These are phyloP conservation scores for Parauchenoglanis ngamensis DNA, from an alignment of 2,797 vertebrate species.

Conservation along the genomic window DNA sequence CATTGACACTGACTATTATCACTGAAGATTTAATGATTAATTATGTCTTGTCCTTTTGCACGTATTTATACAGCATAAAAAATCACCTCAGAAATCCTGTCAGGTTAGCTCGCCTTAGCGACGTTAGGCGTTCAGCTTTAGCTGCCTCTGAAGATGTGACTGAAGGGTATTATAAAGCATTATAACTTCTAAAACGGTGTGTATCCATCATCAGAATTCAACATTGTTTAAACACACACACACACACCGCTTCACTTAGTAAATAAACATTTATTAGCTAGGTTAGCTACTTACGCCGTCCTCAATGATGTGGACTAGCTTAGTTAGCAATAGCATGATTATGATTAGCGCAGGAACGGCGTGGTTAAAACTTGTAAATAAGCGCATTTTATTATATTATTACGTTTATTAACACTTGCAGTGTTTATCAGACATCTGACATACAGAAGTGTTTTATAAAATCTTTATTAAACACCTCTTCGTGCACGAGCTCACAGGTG, in stretches of 20 bases:
- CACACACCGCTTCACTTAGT: background rate
- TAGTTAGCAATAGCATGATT: background rate
- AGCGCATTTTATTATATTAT: background rate
- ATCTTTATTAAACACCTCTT: background rate
- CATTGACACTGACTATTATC: too few relatives aligned
- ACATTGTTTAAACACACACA: background rate
- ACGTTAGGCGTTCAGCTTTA: background rate
- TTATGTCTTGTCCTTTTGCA: background rate
- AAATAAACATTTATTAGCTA: background rate
- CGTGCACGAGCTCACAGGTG: background rate
- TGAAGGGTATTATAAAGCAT: background rate
- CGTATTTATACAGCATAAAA: too few relatives aligned
- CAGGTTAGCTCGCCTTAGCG: too few relatives aligned
- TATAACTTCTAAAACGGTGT: background rate
- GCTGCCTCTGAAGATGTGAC: background rate
- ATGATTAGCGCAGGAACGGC: background rate
- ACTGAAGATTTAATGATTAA: background rate
- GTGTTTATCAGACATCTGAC: background rate
- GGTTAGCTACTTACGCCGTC: background rate
- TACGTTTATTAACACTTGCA: background rate
- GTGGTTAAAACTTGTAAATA: background rate
- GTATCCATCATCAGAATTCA: background rate
- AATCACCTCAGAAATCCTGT: too few relatives aligned
- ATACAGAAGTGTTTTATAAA: background rate
- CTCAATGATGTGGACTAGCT: background rate